These are phyloP conservation scores for Bombycilla garrulus DNA, from an alignment of 2,113 vertebrate genomes.

Conservation along the genomic window DNA sequence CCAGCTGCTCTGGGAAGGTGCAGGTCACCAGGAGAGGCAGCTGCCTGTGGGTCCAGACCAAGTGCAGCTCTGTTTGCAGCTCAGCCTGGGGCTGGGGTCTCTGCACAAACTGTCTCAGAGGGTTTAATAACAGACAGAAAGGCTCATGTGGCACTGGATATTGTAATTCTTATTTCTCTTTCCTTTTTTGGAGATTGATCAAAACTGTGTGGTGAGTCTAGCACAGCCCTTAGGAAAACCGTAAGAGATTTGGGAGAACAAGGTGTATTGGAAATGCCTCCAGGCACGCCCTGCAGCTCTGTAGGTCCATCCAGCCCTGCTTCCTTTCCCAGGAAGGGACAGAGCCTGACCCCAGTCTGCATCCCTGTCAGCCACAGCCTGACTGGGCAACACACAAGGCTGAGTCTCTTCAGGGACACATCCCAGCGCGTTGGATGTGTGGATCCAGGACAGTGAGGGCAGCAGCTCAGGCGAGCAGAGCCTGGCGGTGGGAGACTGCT, in stretches of 20 bases:
- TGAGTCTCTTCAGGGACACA: not conserved
- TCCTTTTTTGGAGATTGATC: not conserved
- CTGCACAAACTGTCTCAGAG: not conserved
- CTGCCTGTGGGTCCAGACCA: fast-evolving
- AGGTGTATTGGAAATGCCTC: not conserved
- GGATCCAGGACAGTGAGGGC: not conserved
- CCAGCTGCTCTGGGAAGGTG: not conserved
- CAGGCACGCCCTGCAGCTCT: not conserved
- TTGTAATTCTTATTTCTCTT: not conserved
- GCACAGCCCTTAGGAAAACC: not conserved
- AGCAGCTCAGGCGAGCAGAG: not conserved
- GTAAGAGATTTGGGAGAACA: not conserved
- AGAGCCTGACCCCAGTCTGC: not conserved
- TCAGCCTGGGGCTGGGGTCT: not conserved
- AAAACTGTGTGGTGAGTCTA: fast-evolving
- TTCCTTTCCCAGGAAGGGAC: not conserved
- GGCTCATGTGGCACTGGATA: not conserved
- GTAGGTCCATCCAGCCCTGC: not conserved
- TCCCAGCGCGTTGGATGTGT: fast-evolving
- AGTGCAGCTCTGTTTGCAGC: not conserved
- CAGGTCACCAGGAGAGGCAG: not conserved
- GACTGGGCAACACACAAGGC: fast-evolving
- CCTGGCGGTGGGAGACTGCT: fast-evolving
- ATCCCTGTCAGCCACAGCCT: not conserved
- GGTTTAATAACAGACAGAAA: not conserved